A percentile compares a stretch with the other conserved stretches of the same genome.
phyloP scores from a whole-genome alignment of 2,113 vertebrate species.

The Sturnus vulgaris region DNA sequence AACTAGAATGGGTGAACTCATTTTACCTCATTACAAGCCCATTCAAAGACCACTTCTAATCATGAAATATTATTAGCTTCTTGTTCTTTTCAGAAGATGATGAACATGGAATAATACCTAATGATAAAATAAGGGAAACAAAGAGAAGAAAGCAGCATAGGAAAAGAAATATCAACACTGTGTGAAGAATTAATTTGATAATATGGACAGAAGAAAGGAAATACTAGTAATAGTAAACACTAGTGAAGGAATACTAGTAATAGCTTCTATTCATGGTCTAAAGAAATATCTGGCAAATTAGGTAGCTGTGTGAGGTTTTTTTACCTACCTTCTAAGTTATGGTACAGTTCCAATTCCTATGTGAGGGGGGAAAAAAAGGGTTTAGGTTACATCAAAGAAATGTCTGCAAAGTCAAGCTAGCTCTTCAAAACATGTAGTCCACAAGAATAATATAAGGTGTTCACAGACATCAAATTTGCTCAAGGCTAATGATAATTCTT shows the following conservation, averaged over 20 bases:
- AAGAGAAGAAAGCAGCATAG: neutral
- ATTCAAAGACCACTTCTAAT: conserved; percentile 25
- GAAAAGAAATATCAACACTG: neutral
- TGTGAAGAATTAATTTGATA: neutral
- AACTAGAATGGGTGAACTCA: neutral
- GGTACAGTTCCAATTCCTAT: neutral
- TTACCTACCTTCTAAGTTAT: neutral
- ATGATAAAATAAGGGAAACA: neutral
- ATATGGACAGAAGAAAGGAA: neutral
- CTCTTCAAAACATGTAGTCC: neutral
- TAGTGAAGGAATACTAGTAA: neutral
- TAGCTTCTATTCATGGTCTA: neutral
- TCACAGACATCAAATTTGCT: conserved; percentile 15
- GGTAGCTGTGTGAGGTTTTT: neutral
- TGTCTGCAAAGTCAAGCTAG: neutral
- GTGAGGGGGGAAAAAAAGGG: fast-evolving
- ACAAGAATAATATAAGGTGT: neutral
- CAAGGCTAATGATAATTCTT: conserved; percentile 17
- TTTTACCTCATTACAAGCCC: conserved; percentile 4
- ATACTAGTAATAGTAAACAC: neutral
- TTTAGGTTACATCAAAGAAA: neutral
- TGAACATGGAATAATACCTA: neutral
- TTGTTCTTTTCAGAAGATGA: neutral
- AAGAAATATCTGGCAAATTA: neutral
- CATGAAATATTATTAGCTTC: neutral